Percentiles rank a stretch among this genome's conserved stretches.
Evolutionary conservation across 2,113 vertebrate genomes (phyloP).

Genomic region (Etheostoma spectabile): DNA sequence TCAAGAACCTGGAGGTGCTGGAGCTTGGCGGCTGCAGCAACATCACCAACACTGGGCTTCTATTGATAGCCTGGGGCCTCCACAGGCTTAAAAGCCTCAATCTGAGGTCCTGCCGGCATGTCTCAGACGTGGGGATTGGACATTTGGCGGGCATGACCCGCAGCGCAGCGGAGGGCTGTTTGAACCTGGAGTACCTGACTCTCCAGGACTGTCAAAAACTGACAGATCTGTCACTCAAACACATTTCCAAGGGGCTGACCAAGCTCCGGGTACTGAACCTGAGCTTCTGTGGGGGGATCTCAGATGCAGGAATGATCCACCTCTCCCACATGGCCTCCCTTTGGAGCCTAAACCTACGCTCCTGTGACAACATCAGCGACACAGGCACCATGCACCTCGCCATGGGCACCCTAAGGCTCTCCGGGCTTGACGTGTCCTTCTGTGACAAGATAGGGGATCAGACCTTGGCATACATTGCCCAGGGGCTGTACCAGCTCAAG

Average conservation of each 20-base stretch:
- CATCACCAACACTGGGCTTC: slow-evolving; percentile 97
- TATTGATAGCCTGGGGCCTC: slow-evolving; percentile 97
- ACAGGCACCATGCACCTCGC: slow-evolving; percentile 98
- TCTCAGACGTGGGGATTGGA: slow-evolving; percentile 97
- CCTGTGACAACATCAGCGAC: slow-evolving; percentile 99
- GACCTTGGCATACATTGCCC: slow-evolving; percentile 96
- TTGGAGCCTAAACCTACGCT: slow-evolving; percentile 95
- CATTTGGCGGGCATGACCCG: slow-evolving; percentile 98
- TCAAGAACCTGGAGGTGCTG: slow-evolving; percentile 96
- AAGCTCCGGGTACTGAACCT: slow-evolving; percentile 96
- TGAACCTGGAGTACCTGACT: slow-evolving; percentile 96
- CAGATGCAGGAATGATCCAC: slow-evolving; percentile 98
- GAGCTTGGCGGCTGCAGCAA: slow-evolving; percentile 98
- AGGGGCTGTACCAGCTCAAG: slow-evolving; percentile 95
- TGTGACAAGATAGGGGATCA: slow-evolving; percentile 99
- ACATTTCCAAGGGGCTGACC: slow-evolving; percentile 94
- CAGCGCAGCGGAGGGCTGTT: slow-evolving; percentile 95
- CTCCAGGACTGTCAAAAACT: slow-evolving; percentile 99
- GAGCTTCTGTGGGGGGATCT: slow-evolving; percentile 98
- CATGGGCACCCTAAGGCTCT: slow-evolving; percentile 96
- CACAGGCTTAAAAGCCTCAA: slow-evolving; percentile 98
- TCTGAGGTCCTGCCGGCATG: slow-evolving; percentile 95
- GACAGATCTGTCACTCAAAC: slow-evolving; percentile 96
- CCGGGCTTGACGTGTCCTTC: slow-evolving; percentile 95
- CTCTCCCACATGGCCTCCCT: slow-evolving; percentile 97